Evolutionary conservation across 2,888 invertebrate genomes (phyloP).

Genomic region (Euplexia lucipara): DNA sequence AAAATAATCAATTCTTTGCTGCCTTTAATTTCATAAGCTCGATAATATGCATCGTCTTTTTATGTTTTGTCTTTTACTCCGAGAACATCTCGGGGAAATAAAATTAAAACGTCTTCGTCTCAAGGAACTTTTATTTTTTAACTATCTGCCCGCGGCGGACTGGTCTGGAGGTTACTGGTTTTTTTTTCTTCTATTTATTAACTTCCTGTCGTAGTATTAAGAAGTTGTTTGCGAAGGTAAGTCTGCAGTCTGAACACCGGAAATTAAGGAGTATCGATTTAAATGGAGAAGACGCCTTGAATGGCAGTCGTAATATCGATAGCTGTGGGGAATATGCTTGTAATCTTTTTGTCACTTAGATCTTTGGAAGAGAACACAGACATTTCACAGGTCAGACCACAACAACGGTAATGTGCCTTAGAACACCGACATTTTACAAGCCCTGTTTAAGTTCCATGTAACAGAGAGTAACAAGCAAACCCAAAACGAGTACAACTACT

Average conservation of each 20-base stretch:
- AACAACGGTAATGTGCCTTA: too few relatives aligned
- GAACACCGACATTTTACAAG: too few relatives aligned
- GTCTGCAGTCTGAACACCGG: conserved; percentile 35
- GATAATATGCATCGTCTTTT: conserved; percentile 30
- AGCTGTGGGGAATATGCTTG: too few relatives aligned
- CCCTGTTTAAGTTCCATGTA: too few relatives aligned
- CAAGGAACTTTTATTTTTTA: conserved; percentile 42
- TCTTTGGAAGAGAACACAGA: too few relatives aligned
- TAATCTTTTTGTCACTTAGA: too few relatives aligned
- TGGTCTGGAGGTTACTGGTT: conserved; percentile 37
- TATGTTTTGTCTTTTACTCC: conserved; percentile 36
- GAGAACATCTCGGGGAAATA: conserved; percentile 40
- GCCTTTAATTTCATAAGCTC: conserved; percentile 27
- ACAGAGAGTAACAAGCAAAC: too few relatives aligned
- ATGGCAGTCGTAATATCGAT: conserved; percentile 2
- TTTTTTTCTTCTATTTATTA: conserved; percentile 55
- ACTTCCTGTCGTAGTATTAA: conserved; percentile 56
- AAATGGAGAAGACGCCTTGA: conserved; percentile 22
- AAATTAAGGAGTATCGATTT: conserved; percentile 59
- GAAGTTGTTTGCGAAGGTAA: conserved; percentile 47
- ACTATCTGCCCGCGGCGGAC: conserved; percentile 45
- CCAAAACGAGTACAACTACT: too few relatives aligned
- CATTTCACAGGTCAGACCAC: too few relatives aligned
- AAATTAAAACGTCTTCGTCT: conserved; percentile 50
- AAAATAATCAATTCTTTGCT: conserved; percentile 21